Evolutionary conservation across 2,888 invertebrate species (phyloP).

Genomic region (Andricus curvator): DNA sequence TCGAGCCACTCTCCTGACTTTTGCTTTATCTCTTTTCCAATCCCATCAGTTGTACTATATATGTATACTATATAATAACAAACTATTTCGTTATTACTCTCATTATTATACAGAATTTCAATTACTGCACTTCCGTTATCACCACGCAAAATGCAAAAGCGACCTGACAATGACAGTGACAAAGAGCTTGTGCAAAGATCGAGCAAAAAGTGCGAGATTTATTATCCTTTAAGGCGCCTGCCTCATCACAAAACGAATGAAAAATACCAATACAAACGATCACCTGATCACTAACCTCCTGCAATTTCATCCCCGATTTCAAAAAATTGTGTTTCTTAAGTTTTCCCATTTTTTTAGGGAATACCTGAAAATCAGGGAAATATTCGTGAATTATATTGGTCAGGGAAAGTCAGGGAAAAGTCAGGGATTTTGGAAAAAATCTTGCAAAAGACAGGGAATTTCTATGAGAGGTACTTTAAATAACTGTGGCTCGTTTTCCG

Average conservation of each 20-base stretch:
- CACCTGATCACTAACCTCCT: not conserved
- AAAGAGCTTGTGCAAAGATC: slow-evolving; percentile 10
- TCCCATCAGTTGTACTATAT: not conserved
- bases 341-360: too few species aligned
- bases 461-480: too few species aligned
- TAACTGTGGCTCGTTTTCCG: too few species aligned
- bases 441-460: too few species aligned
- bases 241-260: not conserved
- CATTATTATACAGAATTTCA: slow-evolving; percentile 31
- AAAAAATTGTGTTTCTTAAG: not conserved
- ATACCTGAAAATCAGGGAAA: too few species aligned
- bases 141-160: slow-evolving; percentile 24
- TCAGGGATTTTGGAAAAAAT: too few species aligned
- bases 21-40: slow-evolving; percentile 4
- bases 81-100: slow-evolving; percentile 1
- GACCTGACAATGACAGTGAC: slow-evolving; percentile 30
- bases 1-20: not conserved
- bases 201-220: slow-evolving; percentile 5
- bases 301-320: not conserved
- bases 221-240: slow-evolving; percentile 17
- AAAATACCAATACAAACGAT: not conserved
- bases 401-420: too few species aligned
- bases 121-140: slow-evolving; percentile 23
- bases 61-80: not conserved
- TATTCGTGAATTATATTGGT: too few species aligned